Evolutionary conservation across 1,140 invertebrate species (phyloP).

Genomic region (Paracyclopina nana): DNA sequence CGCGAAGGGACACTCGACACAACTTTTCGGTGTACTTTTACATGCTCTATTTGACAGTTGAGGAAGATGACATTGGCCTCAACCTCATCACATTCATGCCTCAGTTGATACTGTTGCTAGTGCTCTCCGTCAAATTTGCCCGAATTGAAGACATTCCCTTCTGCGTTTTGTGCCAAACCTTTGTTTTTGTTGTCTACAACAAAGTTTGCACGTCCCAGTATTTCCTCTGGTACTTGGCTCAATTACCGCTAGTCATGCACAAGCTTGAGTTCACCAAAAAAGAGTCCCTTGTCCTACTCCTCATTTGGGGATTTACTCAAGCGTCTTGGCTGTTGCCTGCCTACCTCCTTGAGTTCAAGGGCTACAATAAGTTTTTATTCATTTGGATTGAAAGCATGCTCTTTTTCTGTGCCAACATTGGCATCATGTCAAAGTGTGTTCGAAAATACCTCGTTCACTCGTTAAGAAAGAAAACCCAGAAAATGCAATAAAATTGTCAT

Average conservation of each 20-base stretch:
- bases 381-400: conserved; percentile 53
- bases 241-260: conserved; percentile 52
- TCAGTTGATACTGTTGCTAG: conserved; percentile 45
- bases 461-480: no score
- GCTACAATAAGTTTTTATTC: conserved; percentile 52
- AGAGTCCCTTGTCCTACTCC: conserved; percentile 24
- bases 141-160: conserved; percentile 50
- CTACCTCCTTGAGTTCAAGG: conserved; percentile 74
- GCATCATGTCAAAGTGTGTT: conserved; percentile 44
- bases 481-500: no score
- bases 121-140: conserved; percentile 46
- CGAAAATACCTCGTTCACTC: conserved; percentile 35
- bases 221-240: conserved; percentile 83
- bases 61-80: conserved; percentile 30
- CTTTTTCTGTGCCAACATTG: conserved; percentile 56
- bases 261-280: conserved; percentile 24
- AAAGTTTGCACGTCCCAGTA: conserved; percentile 94
- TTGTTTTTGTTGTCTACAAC: conserved; percentile 80
- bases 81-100: conserved; percentile 48
- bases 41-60: conserved; percentile 58
- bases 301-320: conserved; percentile 57
- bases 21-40: conserved; percentile 97
- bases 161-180: conserved; percentile 60
- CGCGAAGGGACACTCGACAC: conserved; percentile 70
- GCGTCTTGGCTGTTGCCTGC: conserved; percentile 69